A percentile compares a stretch with the other conserved stretches of the same genome.
These are phyloP conservation scores for Pavo muticus DNA, from an alignment of 2,113 vertebrate genomes.

Conservation along the genomic window DNA sequence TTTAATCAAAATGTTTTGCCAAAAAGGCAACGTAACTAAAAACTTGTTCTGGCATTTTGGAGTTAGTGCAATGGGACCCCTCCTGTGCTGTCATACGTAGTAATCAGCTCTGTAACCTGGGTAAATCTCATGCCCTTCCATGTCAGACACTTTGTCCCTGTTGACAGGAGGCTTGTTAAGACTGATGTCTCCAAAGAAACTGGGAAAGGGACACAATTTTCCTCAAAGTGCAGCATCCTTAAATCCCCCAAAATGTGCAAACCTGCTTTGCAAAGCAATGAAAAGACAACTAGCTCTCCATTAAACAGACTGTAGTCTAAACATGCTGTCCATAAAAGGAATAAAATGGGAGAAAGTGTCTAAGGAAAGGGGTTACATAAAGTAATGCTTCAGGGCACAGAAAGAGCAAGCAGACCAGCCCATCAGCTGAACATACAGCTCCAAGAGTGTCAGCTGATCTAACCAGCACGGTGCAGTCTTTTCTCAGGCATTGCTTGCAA, in stretches of 20 bases:
- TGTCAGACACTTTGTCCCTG: background rate
- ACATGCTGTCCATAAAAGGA: accelerated
- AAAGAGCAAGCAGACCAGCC: background rate
- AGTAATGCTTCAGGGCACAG: background rate
- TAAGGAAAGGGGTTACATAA: background rate
- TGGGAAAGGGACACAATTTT: background rate
- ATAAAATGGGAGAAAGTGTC: background rate
- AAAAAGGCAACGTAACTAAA: background rate
- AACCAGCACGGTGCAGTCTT: background rate
- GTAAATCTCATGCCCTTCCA: background rate
- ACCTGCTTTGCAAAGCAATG: background rate
- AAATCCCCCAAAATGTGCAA: accelerated
- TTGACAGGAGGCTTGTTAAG: background rate
- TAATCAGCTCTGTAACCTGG: accelerated
- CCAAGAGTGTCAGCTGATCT: background rate
- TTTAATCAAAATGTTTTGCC: conserved; percentile 4
- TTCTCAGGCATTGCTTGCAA: background rate
- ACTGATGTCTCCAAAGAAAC: background rate
- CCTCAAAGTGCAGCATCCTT: accelerated
- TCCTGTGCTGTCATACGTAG: accelerated
- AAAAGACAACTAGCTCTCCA: background rate
- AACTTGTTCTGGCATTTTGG: background rate
- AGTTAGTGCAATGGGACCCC: background rate
- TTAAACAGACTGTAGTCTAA: background rate
- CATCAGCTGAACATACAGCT: background rate